Evolutionary conservation across 2,888 invertebrate genomes (phyloP).

Genomic region (Ornithoptera priamus): DNA sequence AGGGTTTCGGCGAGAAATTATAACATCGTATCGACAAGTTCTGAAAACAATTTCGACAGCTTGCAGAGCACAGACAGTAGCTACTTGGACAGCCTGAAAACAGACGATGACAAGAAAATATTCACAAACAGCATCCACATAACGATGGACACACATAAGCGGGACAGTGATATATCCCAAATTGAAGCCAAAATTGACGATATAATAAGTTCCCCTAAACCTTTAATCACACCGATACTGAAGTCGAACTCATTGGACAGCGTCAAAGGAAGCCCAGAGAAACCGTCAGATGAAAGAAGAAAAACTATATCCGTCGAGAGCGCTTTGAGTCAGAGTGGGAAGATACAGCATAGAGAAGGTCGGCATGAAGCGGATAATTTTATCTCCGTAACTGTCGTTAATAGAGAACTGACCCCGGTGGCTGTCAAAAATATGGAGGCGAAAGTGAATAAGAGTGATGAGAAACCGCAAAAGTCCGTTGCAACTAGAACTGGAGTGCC

Average conservation of each 20-base stretch:
- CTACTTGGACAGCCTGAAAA: constrained; percentile 73
- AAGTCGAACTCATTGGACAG: constrained; percentile 81
- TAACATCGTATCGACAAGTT: constrained; percentile 53
- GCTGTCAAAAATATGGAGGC: constrained; percentile 45
- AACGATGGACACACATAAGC: constrained; percentile 61
- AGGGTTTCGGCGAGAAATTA: constrained; percentile 70
- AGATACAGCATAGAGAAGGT: constrained; percentile 45
- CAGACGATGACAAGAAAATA: constrained; percentile 65
- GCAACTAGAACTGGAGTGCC: constrained; percentile 68
- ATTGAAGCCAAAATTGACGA: constrained; percentile 79
- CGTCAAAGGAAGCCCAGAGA: constrained; percentile 79
- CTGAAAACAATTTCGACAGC: constrained; percentile 69
- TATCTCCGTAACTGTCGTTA: constrained; percentile 80
- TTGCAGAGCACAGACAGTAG: constrained; percentile 74
- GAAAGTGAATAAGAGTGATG: constrained; percentile 63
- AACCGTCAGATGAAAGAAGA: constrained; percentile 65
- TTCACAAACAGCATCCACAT: constrained; percentile 71
- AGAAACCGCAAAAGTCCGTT: constrained; percentile 56
- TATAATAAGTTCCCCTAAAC: constrained; percentile 77
- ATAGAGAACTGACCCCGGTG: constrained; percentile 64
- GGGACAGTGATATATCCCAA: constrained; percentile 75
- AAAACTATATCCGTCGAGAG: constrained; percentile 77
- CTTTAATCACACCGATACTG: constrained; percentile 72
- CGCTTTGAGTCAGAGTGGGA: constrained; percentile 53
- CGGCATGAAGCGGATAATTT: constrained; percentile 68